phyloP scores from a whole-genome alignment of 1,140 invertebrate species.

The Zaprionus nigranus region DNA sequence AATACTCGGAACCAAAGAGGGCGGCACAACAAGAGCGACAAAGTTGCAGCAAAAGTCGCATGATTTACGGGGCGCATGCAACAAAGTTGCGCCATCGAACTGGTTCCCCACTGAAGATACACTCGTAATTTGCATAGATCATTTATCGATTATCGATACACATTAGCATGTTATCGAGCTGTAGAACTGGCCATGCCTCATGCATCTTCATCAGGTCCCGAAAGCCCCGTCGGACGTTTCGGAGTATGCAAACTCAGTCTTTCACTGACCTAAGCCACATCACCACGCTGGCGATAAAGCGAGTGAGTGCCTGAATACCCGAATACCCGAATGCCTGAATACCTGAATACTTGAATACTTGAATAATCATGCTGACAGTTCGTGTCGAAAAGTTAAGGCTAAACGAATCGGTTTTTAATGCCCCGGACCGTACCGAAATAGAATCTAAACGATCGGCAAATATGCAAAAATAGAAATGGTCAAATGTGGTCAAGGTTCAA shows the following conservation, averaged over 20 bases:
- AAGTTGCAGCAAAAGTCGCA: background rate
- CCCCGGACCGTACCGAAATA: constrained; percentile 32
- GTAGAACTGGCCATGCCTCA: background rate
- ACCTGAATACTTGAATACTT: background rate
- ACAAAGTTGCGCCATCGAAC: constrained; percentile 1
- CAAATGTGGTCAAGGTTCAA: constrained; percentile 39
- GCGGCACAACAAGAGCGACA: constrained; percentile 1
- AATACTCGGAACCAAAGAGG: constrained; percentile 4
- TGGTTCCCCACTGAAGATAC: background rate
- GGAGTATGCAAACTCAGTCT: background rate
- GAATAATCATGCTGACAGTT: constrained; percentile 28
- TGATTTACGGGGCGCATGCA: background rate
- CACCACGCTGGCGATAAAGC: constrained; percentile 27
- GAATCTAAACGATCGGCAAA: constrained; percentile 26
- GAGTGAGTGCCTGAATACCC: constrained; percentile 13
- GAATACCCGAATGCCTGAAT: background rate
- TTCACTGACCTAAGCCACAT: constrained; percentile 52
- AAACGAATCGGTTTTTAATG: constrained; percentile 56
- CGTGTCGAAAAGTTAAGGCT: constrained; percentile 27
- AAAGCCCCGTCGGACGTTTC: constrained; percentile 8
- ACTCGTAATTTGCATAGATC: background rate
- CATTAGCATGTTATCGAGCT: background rate
- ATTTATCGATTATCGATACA: background rate
- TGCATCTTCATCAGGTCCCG: constrained; percentile 45
- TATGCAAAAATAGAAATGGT: constrained; percentile 57